Conservation (phyloP, 1,140 invertebrate species). For the Octopus bimaculoides region DNA sequence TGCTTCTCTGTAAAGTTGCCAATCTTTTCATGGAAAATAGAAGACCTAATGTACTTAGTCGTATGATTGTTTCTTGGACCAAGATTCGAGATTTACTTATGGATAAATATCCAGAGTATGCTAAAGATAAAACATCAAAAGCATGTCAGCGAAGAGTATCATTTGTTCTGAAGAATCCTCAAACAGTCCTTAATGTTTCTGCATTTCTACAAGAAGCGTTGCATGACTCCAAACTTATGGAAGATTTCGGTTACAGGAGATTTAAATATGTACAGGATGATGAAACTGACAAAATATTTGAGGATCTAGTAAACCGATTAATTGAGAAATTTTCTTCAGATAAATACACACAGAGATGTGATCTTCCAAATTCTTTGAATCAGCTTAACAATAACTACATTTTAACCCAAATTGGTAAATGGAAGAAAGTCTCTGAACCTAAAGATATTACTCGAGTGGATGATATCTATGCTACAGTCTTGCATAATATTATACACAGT, state of each 20-base stretch:
- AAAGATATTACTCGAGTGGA: slow-evolving; percentile 17
- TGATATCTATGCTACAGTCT: slow-evolving; percentile 28
- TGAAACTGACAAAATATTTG: slow-evolving; percentile 17
- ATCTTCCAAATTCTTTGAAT: slow-evolving; percentile 17
- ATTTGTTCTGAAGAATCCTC: slow-evolving; percentile 65
- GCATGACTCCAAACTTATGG: slow-evolving; percentile 58
- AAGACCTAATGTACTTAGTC: neutral
- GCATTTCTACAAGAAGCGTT: slow-evolving; percentile 65
- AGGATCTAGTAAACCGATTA: slow-evolving; percentile 18
- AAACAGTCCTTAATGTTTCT: slow-evolving; percentile 63
- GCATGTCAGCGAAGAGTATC: slow-evolving; percentile 68
- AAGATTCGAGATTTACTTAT: slow-evolving; percentile 7
- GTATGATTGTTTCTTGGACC: slow-evolving; percentile 5
- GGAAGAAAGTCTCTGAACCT: slow-evolving; percentile 3
- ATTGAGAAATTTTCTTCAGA: slow-evolving; percentile 28
- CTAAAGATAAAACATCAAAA: slow-evolving; percentile 68
- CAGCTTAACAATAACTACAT: slow-evolving; percentile 19
- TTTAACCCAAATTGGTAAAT: slow-evolving; percentile 17
- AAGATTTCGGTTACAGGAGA: slow-evolving; percentile 19
- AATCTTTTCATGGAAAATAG: slow-evolving; percentile 12
- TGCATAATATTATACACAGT: slow-evolving; percentile 30
- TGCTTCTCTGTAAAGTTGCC: slow-evolving; percentile 6
- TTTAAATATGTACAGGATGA: slow-evolving; percentile 17
- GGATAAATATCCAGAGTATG: slow-evolving; percentile 7
- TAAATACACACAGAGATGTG: slow-evolving; percentile 17